Evolutionary conservation across 1,140 invertebrate species (phyloP).

Genomic region (Trichogramma pretiosum): DNA sequence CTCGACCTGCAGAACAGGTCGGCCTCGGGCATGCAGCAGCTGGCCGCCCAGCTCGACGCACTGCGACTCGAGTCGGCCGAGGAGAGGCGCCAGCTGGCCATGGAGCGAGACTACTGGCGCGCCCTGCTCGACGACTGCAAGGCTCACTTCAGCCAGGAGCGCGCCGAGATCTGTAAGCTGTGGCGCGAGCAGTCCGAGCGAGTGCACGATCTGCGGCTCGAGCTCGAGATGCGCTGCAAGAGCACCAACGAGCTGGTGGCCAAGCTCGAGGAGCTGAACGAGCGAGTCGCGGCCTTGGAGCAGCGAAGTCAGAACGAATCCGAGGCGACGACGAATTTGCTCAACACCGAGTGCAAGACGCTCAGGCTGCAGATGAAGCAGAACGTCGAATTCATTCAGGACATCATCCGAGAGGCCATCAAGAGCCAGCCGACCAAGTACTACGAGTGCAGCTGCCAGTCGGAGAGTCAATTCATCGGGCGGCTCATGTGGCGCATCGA

Average conservation of each 20-base stretch:
- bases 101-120: background rate
- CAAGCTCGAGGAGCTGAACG: conserved; percentile 21
- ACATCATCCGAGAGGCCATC: conserved; percentile 19
- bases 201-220: conserved; percentile 33
- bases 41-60: conserved; percentile 13
- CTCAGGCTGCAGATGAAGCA: conserved; percentile 29
- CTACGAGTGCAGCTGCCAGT: background rate
- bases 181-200: conserved; percentile 34
- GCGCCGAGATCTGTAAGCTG: conserved; percentile 26
- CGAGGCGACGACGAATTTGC: conserved; percentile 6
- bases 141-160: conserved; percentile 24
- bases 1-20: conserved; percentile 20
- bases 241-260: conserved; percentile 28
- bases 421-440: background rate
- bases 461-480: conserved; percentile 31
- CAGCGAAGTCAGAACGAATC: conserved; percentile 13
- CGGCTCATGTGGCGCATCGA: conserved; percentile 61
- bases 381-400: conserved; percentile 25
- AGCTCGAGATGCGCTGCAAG: conserved; percentile 35
- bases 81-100: background rate
- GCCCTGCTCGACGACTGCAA: background rate
- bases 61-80: background rate
- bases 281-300: conserved; percentile 21
- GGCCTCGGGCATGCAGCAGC: conserved; percentile 19
- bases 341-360: conserved; percentile 19